Evolutionary conservation across 1,140 invertebrate species (phyloP), one percentile per base, ranked within the genome.

Genomic region (Ylistrum balloti): DNA sequence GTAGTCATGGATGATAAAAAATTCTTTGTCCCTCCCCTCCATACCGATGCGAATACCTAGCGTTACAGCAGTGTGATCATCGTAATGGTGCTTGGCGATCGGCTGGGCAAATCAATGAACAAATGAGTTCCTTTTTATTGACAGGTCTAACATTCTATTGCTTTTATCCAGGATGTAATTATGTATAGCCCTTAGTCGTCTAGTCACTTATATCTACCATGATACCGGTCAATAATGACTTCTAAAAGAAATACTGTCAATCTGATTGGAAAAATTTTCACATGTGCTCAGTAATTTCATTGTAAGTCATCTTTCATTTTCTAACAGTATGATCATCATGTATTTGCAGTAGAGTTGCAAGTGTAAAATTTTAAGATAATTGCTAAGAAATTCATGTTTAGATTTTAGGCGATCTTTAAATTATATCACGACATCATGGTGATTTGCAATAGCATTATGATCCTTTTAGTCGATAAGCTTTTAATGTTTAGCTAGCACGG

Each of bases 121-220:
- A 74, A 74, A 74, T 28, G 56, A 74, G 56, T 74, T 74, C 56
- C 56, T 74, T 74, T 74, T 74, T 74, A 74, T 74, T 74, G 22
- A 22, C 56, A 74, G 5, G 22, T 28, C 2, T n/a, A 28, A 74
- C 56, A 28, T 74, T 74, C 22, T 74, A 74, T 74, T 74, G 56
- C 56, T 28, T 74, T 74, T 74, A 74, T 74, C 20, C 28, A 38
- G 35, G 45, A 56, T 56, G 45, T 56, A 56, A 56, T 56, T 56
- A 56, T 15, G 15, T 56, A 74, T 5, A 74, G 5, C 22, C 0
- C 56, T 74, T 2, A 3, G 56, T 74, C 56, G 56, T n/a, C 2
- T 74, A 3, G 56, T 74, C 56, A 74, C 5, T 17, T 7, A 28
- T 74, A 17, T 28, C 2, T 13, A 38, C 35, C 35, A 28, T 74